Evolutionary conservation across 2,113 vertebrate genomes (phyloP), one percentile per base, ranked within the genome.

Genomic region (Delphinapterus leucas): DNA sequence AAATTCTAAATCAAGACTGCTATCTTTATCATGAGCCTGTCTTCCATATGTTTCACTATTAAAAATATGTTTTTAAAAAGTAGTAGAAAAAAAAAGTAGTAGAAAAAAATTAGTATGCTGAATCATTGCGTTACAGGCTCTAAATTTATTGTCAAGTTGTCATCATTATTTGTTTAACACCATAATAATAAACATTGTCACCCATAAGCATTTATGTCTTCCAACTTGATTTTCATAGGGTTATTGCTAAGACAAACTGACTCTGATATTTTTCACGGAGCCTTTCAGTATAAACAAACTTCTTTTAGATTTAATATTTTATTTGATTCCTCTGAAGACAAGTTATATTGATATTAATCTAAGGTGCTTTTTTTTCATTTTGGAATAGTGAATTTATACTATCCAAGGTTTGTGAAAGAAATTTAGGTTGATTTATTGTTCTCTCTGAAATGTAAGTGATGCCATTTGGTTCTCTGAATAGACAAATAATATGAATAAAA

Each of bases 281-380:
- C 8, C 68, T 97, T 44, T 83, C 86, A 90, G 41, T 63, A 92
- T 80, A 92, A 96, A 95, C 68, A 97, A 94, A 88, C n/a, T 86
- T 89, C 38, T 93, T 96, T 95, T 87, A 85, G 60, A 92, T 93
- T 95, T 93, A 95, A 95, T 92, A 84, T 97, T 97, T 95, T 83
- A 95, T 79, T 77, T 97, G 70, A 93, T 95, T 97, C 47, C 65
- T 86, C 60, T 93, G 95, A 96, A 92, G 63, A 93, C 49, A 90
- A 90, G 55, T 87, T 95, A 90, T 97, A 95, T 96, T 97, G 91
- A 83, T 97, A 97, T 97, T 95, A 96, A 97, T 98, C 58, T 90
- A 97, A 96, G 60, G 12, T 96, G 11, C 26, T 90, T 67, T 82
- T 15, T 5, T 53, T 95, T 90, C 68, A 97, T 85, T 97, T 98